Evolutionary conservation across 1,140 invertebrate genomes (phyloP).

Genomic region (Zaprionus inermis): DNA sequence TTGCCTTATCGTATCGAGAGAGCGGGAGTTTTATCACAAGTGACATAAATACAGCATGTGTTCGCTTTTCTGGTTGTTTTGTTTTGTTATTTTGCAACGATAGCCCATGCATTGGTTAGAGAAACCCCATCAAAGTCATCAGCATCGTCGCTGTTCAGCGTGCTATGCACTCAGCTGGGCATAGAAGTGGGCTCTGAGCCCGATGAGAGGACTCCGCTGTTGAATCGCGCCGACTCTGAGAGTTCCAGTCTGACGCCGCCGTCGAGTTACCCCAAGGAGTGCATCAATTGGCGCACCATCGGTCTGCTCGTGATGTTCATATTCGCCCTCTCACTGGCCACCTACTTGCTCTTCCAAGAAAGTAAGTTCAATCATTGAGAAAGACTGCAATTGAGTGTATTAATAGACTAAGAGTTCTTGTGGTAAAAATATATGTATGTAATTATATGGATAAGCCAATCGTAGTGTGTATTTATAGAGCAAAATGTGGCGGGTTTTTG

Average conservation of each 20-base stretch:
- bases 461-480: neutral
- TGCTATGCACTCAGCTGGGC: neutral
- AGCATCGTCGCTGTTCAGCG: neutral
- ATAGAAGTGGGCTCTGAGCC: slow-evolving; percentile 33
- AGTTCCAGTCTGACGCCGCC: neutral
- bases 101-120: slow-evolving; percentile 26
- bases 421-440: neutral
- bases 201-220: slow-evolving; percentile 64
- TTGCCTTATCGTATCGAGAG: slow-evolving; percentile 59
- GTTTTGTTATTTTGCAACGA: slow-evolving; percentile 54
- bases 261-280: slow-evolving; percentile 46
- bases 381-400: neutral
- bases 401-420: neutral
- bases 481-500: neutral
- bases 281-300: slow-evolving; percentile 65
- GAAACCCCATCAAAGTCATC: neutral
- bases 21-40: slow-evolving; percentile 51
- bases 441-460: neutral
- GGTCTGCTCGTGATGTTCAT: slow-evolving; percentile 55
- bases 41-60: slow-evolving; percentile 34
- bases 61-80: slow-evolving; percentile 40
- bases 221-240: slow-evolving; percentile 5
- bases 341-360: slow-evolving; percentile 70
- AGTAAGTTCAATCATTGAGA: slow-evolving; percentile 50
- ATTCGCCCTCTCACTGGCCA: slow-evolving; percentile 44